Evolutionary conservation across 1,140 invertebrate genomes (phyloP).

Genomic region (Notospermus geniculatus): DNA sequence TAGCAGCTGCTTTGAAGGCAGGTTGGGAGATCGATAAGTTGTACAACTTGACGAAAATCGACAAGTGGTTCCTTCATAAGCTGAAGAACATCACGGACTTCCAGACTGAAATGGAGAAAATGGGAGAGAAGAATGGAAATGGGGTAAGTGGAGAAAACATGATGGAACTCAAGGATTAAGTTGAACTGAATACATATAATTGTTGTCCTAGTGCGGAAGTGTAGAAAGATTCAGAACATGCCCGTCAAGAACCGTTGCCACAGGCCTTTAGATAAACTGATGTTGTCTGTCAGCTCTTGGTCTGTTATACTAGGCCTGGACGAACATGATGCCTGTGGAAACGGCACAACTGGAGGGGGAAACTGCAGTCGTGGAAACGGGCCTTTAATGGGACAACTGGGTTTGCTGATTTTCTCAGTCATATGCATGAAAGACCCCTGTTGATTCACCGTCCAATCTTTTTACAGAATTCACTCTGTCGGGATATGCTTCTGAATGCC

Average conservation of each 20-base stretch:
- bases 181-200: not conserved
- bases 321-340: no score
- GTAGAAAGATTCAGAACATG: no score
- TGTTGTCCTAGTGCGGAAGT: not conserved
- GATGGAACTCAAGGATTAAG: not conserved
- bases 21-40: slow-evolving; percentile 77
- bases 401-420: no score
- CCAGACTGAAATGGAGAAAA: slow-evolving; percentile 64
- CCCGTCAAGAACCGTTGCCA: no score
- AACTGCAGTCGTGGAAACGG: no score
- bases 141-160: not conserved
- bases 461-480: slow-evolving; percentile 40
- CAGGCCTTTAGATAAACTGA: no score
- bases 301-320: no score
- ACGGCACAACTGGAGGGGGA: no score
- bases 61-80: slow-evolving; percentile 94
- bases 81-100: slow-evolving; percentile 88
- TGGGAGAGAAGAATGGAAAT: not conserved
- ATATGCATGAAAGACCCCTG: no score
- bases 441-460: slow-evolving; percentile 7
- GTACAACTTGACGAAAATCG: slow-evolving; percentile 93
- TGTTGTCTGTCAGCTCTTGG: no score
- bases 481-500: slow-evolving; percentile 69
- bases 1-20: slow-evolving; percentile 88
- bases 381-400: no score